phyloP scores from a whole-genome alignment of 2,797 vertebrate species.

The Threskiornis aethiopicus region DNA sequence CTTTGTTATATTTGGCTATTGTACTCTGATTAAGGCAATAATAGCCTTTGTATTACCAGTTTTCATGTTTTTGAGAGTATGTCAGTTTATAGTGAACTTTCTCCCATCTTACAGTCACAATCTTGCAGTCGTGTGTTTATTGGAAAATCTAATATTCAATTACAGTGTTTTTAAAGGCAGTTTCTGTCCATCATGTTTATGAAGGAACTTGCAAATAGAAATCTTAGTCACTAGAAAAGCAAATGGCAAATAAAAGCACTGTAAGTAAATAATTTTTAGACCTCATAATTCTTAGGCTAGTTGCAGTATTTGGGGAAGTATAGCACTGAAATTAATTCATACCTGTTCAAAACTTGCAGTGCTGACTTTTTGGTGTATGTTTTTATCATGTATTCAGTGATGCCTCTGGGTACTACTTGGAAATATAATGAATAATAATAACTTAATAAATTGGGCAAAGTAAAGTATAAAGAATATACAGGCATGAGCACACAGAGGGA shows the following conservation, averaged over 20 bases:
- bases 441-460: background rate
- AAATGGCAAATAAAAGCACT: background rate
- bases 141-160: background rate
- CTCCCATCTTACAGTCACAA: background rate
- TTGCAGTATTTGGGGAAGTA: background rate
- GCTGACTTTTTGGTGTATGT: background rate
- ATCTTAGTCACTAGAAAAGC: background rate
- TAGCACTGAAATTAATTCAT: background rate
- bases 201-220: background rate
- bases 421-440: background rate
- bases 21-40: background rate
- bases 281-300: background rate
- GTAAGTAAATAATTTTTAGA: background rate
- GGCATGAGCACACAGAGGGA: background rate
- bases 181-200: background rate
- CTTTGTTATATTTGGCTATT: background rate
- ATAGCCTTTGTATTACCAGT: background rate
- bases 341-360: background rate
- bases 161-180: background rate
- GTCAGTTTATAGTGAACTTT: background rate
- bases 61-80: background rate
- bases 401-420: background rate
- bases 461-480: background rate
- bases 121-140: background rate
- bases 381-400: background rate